A percentile compares a stretch with the other conserved stretches of the same genome.
Conservation (phyloP, 2,888 invertebrate species). For the Salticus scenicus region DNA sequence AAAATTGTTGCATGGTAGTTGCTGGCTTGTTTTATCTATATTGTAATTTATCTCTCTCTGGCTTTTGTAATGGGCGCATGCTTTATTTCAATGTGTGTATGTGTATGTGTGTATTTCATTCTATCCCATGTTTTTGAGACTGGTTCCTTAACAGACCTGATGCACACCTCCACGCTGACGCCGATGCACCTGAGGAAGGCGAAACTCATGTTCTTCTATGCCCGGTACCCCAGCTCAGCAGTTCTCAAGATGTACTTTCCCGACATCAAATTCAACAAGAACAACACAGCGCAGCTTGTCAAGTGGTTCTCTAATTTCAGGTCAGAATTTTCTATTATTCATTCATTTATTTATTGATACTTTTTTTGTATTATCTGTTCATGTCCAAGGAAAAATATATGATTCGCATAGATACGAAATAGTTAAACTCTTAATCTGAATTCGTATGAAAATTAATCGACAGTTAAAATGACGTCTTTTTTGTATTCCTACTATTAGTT, state of each 20-base stretch:
- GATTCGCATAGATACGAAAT: too few species aligned
- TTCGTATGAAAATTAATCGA: too few species aligned
- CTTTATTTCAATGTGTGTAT: not conserved
- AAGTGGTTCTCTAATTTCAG: slow-evolving; percentile 99
- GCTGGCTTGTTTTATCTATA: too few species aligned
- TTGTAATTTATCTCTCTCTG: too few species aligned
- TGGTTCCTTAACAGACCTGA: slow-evolving; percentile 80
- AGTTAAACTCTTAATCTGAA: too few species aligned
- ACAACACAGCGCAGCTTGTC: slow-evolving; percentile 99
- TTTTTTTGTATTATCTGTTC: not conserved
- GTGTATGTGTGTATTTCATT: not conserved
- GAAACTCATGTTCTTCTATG: slow-evolving; percentile 99
- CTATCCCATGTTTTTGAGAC: not conserved
- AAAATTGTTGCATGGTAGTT: too few species aligned
- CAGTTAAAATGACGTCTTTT: too few species aligned
- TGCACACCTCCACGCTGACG: slow-evolving; percentile 93
- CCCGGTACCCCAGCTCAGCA: slow-evolving; percentile 98
- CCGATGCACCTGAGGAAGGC: slow-evolving; percentile 99
- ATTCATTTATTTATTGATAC: too few species aligned
- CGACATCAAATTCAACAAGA: slow-evolving; percentile 99
- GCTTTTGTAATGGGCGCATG: too few species aligned
- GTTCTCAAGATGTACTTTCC: slow-evolving; percentile 99
- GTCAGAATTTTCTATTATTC: slow-evolving; percentile 84
- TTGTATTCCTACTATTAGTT: too few species aligned
- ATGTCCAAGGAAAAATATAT: too few species aligned